Evolutionary conservation across 2,888 invertebrate genomes (phyloP).

Genomic region (Andrena marginata): DNA sequence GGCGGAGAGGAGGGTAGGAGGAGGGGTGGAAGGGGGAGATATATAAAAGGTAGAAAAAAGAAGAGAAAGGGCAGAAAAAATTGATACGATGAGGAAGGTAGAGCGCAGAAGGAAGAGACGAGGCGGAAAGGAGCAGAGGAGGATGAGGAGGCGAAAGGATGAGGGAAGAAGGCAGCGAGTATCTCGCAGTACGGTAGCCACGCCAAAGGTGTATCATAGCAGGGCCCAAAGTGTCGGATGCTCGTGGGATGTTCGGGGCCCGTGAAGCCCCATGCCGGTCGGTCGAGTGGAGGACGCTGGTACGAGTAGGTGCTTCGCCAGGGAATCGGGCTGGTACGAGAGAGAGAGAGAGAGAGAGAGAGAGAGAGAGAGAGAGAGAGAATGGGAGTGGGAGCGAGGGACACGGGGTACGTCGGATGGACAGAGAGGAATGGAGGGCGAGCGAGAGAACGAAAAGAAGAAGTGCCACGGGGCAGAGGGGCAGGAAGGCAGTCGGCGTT

Average conservation of each 20-base stretch:
- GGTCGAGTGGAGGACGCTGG: constrained; percentile 54
- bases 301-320: constrained; percentile 45
- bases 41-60: constrained; percentile 27
- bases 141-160: constrained; percentile 51
- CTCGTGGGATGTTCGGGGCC: constrained; percentile 72
- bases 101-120: constrained; percentile 52
- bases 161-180: constrained; percentile 59
- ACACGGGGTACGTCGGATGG: constrained; percentile 6
- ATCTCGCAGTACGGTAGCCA: constrained; percentile 78
- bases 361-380: constrained; percentile 23
- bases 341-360: background rate
- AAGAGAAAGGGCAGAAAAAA: constrained; percentile 49
- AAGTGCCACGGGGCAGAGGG: constrained; percentile 55
- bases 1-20: constrained; percentile 3
- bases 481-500: constrained; percentile 77
- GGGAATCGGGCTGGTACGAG: constrained; percentile 38
- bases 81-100: constrained; percentile 57
- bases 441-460: constrained; percentile 51
- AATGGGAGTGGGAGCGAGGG: background rate
- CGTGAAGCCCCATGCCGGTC: constrained; percentile 60
- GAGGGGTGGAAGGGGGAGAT: constrained; percentile 11
- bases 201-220: constrained; percentile 77
- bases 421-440: constrained; percentile 54
- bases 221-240: constrained; percentile 77
- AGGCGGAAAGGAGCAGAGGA: constrained; percentile 37